Evolutionary conservation across 2,113 vertebrate species (phyloP), one percentile per base, ranked within the genome.

Genomic region (Camelus bactrianus): DNA sequence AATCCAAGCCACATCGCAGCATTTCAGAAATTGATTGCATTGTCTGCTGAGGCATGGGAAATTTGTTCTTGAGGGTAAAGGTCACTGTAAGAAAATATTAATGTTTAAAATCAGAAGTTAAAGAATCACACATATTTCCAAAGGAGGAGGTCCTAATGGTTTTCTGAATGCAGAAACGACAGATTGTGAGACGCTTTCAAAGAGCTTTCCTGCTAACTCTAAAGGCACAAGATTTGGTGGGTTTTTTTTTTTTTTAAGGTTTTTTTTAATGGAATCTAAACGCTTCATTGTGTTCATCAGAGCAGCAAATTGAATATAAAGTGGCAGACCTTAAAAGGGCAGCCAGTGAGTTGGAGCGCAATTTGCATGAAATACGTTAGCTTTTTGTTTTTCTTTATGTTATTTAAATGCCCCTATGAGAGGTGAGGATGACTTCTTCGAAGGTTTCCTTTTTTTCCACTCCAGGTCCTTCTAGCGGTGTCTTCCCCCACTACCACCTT

Each of bases 241-340:
- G 38, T 42, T 42, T 26, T 38, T 19, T 28, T 24, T 88, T 96
- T 96, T 94, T 93, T 72, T 96, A 79, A 96, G 93, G 69, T 89
- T 97, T 89, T 97, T 96, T 72, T 88, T 98, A 97, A 97, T 97
- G 96, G 95, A 93, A 35, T 96, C 69, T 70, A 88, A 96, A 93
- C 79, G 94, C 90, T 94, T 97, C 69, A 81, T 90, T 95, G 97
- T 96, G 91, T 93, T 96, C 94, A 92, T 72, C 7, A 6, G 93
- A 90, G 93, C 94, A 92, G 95, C 9, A 38, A 93, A 56, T 60
- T 76, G 96, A 92, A 85, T 97, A 56, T 85, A 89, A 97, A 97
- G 91, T 95, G 92, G 75, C 58, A 48, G 60, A 76, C 20, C 92
- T 72, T 93, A 13, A 93, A 96, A 95, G 50, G 73, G 48, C 65